A percentile compares a stretch with the other conserved stretches of the same genome.
phyloP scores from a whole-genome alignment of 2,888 invertebrate species.

The Emmelina monodactyla region DNA sequence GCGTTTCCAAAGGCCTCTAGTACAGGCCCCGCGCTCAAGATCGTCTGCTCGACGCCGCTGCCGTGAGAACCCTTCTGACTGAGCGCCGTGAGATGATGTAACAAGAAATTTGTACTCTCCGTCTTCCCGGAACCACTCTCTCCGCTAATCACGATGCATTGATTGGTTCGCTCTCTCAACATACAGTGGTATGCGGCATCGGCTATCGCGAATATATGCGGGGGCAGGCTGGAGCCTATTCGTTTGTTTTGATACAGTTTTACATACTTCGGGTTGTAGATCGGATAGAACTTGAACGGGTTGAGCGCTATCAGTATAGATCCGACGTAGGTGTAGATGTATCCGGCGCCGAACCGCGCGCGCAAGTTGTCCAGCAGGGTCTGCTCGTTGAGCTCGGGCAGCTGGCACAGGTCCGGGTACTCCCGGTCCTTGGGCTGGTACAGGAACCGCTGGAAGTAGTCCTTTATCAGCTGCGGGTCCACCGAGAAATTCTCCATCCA shows the following conservation, averaged over 20 bases:
- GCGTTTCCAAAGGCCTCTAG: constrained; percentile 99
- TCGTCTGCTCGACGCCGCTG: constrained; percentile 96
- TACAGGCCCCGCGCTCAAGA: constrained; percentile 94
- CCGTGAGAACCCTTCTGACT: constrained; percentile 95
- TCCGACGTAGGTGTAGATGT: constrained; percentile 96
- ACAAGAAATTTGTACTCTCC: constrained; percentile 93
- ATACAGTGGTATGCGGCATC: constrained; percentile 95
- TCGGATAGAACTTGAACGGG: constrained; percentile 94
- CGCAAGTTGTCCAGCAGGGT: constrained; percentile 90
- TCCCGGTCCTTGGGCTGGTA: constrained; percentile 93
- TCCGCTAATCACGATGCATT: constrained; percentile 94
- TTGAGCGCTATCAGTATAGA: constrained; percentile 95
- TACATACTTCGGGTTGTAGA: constrained; percentile 97
- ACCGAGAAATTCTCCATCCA: constrained; percentile 90
- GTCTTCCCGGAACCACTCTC: constrained; percentile 97
- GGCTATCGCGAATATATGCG: constrained; percentile 96
- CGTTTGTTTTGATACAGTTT: constrained; percentile 93
- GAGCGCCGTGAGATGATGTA: constrained; percentile 93
- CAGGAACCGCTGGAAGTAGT: constrained; percentile 89
- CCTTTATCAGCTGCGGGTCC: constrained; percentile 91
- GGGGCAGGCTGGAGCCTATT: constrained; percentile 90
- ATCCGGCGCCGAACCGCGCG: constrained; percentile 87
- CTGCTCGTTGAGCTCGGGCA: constrained; percentile 94
- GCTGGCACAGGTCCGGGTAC: constrained; percentile 94
- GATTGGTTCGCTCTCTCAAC: constrained; percentile 87